A percentile compares a stretch with the other conserved stretches of the same genome.
These are phyloP conservation scores for Anoplolepis gracilipes DNA, from an alignment of 1,140 invertebrate species.

Conservation along the genomic window DNA sequence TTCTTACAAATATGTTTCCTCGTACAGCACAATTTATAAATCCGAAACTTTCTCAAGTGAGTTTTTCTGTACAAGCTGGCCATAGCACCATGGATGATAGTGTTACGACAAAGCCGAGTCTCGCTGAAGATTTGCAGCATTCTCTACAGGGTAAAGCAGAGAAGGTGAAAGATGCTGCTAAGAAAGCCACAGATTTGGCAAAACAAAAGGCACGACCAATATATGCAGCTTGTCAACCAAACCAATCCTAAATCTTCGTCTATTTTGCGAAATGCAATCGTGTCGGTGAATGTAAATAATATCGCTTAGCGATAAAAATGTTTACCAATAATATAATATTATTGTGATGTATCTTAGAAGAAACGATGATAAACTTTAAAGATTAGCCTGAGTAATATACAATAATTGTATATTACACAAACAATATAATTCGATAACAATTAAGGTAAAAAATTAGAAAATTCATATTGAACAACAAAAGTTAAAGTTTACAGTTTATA, in stretches of 20 bases:
- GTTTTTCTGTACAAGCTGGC: constrained; percentile 57
- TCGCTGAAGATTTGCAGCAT: constrained; percentile 81
- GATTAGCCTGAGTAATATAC: background rate
- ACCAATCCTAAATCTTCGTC: constrained; percentile 83
- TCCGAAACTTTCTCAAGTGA: constrained; percentile 79
- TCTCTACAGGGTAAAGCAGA: constrained; percentile 86
- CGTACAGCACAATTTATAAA: constrained; percentile 82
- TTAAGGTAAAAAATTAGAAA: background rate
- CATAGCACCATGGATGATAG: constrained; percentile 43
- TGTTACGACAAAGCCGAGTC: constrained; percentile 14
- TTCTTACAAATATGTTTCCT: constrained; percentile 91
- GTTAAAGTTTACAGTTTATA: background rate
- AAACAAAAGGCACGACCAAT: constrained; percentile 90
- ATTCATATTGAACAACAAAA: background rate
- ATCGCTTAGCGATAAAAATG: background rate
- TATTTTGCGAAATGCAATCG: background rate
- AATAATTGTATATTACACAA: background rate
- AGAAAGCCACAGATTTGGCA: constrained; percentile 91
- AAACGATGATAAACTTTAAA: background rate
- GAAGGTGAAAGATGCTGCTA: constrained; percentile 91
- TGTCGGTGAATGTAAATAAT: background rate
- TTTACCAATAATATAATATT: background rate
- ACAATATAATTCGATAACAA: background rate
- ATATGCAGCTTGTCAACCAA: constrained; percentile 86
- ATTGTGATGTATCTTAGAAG: background rate